Conservation (phyloP, 2,888 invertebrate species). For the Orthosia cruda region DNA sequence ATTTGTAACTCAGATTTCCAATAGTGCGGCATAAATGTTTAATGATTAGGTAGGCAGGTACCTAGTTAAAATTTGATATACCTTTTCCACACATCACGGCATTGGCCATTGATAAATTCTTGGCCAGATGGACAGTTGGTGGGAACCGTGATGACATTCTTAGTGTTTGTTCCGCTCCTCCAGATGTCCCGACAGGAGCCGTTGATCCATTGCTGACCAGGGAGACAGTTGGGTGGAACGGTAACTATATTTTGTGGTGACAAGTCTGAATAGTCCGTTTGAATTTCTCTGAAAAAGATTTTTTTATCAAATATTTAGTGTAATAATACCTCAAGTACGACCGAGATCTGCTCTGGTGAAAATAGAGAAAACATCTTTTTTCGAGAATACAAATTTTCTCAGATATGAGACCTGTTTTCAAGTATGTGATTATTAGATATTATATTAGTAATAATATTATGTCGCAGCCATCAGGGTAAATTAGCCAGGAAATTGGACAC, state of each 20-base stretch:
- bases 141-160: slow-evolving; percentile 69
- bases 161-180: slow-evolving; percentile 41
- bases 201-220: slow-evolving; percentile 61
- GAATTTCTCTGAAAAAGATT: slow-evolving; percentile 29
- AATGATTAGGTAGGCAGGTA: too few relatives aligned
- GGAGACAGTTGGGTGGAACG: slow-evolving; percentile 54
- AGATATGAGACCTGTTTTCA: too few relatives aligned
- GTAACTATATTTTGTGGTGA: slow-evolving; percentile 59
- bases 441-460: too few relatives aligned
- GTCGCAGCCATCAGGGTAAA: too few relatives aligned
- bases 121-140: slow-evolving; percentile 71
- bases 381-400: too few relatives aligned
- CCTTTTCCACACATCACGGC: slow-evolving; percentile 70
- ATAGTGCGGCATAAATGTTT: too few relatives aligned
- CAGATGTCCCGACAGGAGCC: slow-evolving; percentile 66
- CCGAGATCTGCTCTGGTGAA: too few relatives aligned
- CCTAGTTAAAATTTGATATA: slow-evolving; percentile 11
- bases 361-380: too few relatives aligned
- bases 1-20: too few relatives aligned
- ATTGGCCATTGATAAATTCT: slow-evolving; percentile 71
- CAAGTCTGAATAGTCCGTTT: slow-evolving; percentile 5
- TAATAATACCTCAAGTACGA: too few relatives aligned
- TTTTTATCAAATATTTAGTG: background rate
- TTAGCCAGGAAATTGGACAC: too few relatives aligned
- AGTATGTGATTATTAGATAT: too few relatives aligned